Evolutionary conservation across 1,140 invertebrate species (phyloP).

Genomic region (Trinorchestia longiramus): DNA sequence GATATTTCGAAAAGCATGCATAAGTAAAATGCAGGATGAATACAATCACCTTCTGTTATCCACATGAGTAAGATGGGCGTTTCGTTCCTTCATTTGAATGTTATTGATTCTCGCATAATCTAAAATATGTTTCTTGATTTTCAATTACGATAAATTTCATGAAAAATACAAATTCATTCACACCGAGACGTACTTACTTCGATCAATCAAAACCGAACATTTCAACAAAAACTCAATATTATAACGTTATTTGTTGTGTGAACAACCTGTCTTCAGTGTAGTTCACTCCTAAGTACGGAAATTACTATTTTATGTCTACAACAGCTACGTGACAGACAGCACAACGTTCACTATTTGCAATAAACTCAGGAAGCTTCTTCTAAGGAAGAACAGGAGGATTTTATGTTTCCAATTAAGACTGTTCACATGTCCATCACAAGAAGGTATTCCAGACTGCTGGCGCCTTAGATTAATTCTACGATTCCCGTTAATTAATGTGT

Average conservation of each 20-base stretch:
- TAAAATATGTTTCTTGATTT: too few relatives aligned
- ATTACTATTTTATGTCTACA: neutral
- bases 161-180: neutral
- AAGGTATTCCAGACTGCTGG: conserved; percentile 50
- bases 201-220: neutral
- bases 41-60: neutral
- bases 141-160: too few relatives aligned
- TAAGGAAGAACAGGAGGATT: conserved; percentile 12
- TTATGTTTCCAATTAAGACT: conserved; percentile 50
- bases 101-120: too few relatives aligned
- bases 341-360: neutral
- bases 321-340: neutral
- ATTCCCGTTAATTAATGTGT: conserved; percentile 54
- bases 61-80: neutral
- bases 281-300: neutral
- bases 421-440: conserved; percentile 52
- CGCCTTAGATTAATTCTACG: conserved; percentile 54
- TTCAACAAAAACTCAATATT: too few relatives aligned
- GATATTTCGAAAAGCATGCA: too few relatives aligned
- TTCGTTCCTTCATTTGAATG: too few relatives aligned
- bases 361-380: conserved; percentile 11
- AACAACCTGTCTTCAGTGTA: neutral
- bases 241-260: neutral
- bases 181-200: neutral
- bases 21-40: too few relatives aligned